Conservation (phyloP, 2,888 invertebrate genomes). For the Dasypolia templi region DNA sequence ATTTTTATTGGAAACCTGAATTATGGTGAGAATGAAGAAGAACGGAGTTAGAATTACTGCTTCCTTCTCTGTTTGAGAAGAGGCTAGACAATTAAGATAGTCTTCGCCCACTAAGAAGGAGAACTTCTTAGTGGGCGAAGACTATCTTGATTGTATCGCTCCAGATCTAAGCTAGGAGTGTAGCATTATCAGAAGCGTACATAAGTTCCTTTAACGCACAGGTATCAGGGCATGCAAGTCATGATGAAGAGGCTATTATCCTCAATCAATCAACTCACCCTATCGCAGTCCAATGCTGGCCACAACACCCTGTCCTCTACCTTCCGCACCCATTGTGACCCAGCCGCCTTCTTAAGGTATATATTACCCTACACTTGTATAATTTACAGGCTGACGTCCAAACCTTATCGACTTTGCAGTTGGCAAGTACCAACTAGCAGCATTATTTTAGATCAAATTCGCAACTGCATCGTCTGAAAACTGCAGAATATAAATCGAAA, state of each 20-base stretch:
- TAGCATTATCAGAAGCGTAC: background rate
- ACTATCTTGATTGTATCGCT: background rate
- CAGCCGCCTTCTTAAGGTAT: background rate
- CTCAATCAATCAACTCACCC: background rate
- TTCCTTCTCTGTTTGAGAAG: background rate
- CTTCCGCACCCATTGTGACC: background rate
- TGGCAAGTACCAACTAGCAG: background rate
- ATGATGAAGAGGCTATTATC: background rate
- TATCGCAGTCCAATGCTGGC: no score
- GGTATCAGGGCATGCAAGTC: no score
- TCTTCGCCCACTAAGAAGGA: no score
- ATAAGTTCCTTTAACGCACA: background rate
- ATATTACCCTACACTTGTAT: background rate
- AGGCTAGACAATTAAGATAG: no score
- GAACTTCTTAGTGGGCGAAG: background rate
- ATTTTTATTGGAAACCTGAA: background rate
- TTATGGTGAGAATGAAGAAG: background rate
- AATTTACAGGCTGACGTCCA: background rate
- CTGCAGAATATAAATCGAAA: conserved; percentile 43
- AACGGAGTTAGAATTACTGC: background rate
- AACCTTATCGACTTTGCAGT: background rate
- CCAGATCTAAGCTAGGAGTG: background rate
- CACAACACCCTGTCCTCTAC: background rate
- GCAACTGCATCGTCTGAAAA: conserved; percentile 22
- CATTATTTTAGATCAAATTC: background rate